These are phyloP conservation scores for Caenorhabditis doughertyi DNA, from an alignment of 2,888 invertebrate species.

Conservation along the genomic window DNA sequence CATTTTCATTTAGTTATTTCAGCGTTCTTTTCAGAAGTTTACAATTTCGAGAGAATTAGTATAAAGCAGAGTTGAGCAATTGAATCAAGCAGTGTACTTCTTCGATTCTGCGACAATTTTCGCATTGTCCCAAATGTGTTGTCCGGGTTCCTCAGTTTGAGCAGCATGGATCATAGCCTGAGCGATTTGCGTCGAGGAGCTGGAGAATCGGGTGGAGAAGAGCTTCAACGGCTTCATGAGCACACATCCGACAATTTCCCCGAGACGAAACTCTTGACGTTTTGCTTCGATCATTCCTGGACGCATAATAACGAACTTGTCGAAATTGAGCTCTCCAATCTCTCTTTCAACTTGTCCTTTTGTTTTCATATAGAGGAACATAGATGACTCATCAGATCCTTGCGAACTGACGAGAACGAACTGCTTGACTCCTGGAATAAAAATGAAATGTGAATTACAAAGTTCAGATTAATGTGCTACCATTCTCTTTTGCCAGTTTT, in stretches of 20 bases:
- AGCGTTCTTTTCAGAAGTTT: too few species aligned
- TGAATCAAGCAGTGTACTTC: constrained; percentile 47
- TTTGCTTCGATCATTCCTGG: constrained; percentile 71
- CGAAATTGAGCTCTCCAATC: constrained; percentile 68
- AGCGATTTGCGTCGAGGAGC: constrained; percentile 66
- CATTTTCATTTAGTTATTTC: too few species aligned
- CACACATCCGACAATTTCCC: constrained; percentile 42
- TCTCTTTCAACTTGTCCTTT: constrained; percentile 82
- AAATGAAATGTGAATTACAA: neutral
- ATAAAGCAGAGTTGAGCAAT: neutral
- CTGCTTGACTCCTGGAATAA: constrained; percentile 83
- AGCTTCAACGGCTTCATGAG: constrained; percentile 65
- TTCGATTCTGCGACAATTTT: constrained; percentile 65
- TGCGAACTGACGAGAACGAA: constrained; percentile 84
- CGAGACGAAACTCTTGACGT: constrained; percentile 58
- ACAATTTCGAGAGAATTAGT: neutral
- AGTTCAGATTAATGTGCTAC: constrained; percentile 28
- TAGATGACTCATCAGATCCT: constrained; percentile 84
- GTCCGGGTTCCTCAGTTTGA: constrained; percentile 42
- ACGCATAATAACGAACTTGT: constrained; percentile 67
- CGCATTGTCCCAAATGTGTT: constrained; percentile 63
- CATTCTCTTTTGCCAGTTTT: constrained; percentile 83
- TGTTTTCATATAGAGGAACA: constrained; percentile 84
- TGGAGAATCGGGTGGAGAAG: constrained; percentile 56
- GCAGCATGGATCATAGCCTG: constrained; percentile 67